Evolutionary conservation across 2,888 invertebrate genomes (phyloP).

Genomic region (Conomelus anceps): DNA sequence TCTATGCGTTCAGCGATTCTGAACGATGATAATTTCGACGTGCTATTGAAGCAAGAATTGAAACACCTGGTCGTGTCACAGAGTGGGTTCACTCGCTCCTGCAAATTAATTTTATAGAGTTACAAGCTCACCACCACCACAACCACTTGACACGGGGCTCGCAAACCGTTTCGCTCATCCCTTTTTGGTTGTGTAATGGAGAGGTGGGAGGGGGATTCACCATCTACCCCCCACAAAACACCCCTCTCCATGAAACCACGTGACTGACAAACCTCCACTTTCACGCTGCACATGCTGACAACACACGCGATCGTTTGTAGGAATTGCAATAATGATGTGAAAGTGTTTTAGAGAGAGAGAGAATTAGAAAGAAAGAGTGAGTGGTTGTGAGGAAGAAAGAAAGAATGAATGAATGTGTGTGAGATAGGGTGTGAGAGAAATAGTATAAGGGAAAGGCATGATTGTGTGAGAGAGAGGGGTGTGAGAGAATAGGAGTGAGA

Average conservation of each 20-base stretch:
- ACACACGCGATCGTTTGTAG: conserved; percentile 5
- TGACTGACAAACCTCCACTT: background rate
- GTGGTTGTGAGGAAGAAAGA: background rate
- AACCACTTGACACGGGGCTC: background rate
- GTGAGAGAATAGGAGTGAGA: conserved; percentile 16
- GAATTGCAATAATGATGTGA: conserved; percentile 3
- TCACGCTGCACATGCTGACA: background rate
- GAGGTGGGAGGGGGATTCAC: no score
- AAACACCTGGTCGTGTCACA: background rate
- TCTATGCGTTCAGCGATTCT: no score
- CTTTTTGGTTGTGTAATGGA: no score
- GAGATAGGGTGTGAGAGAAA: conserved; percentile 3
- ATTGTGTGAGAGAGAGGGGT: background rate
- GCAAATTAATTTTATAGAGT: conserved; percentile 1
- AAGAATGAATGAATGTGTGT: conserved; percentile 7
- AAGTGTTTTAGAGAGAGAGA: background rate
- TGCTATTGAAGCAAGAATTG: background rate
- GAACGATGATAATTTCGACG: background rate
- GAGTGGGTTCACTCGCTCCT: background rate
- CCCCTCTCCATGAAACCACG: background rate
- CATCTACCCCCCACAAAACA: no score
- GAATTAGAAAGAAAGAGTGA: background rate
- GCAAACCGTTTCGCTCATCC: background rate
- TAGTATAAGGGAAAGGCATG: no score
- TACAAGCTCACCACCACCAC: conserved; percentile 1